phyloP scores from a whole-genome alignment of 2,113 vertebrate species.

The Pithys albifrons region DNA sequence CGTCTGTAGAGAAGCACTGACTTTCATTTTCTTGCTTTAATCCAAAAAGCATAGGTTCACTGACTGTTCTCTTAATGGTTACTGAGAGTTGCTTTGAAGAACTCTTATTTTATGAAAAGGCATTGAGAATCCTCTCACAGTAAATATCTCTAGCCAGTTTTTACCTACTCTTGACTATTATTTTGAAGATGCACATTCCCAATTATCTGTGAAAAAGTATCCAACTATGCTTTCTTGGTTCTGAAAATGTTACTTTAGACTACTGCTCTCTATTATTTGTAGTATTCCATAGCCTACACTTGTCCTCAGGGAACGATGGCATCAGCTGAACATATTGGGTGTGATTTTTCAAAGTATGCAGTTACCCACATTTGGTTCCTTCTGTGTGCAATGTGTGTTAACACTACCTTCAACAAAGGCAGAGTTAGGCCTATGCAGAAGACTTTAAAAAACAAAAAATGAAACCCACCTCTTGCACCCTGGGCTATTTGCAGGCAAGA shows the following conservation, averaged over 20 bases:
- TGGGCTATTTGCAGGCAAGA: constrained; percentile 38
- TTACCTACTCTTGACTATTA: background rate
- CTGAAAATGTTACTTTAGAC: background rate
- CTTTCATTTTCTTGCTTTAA: constrained; percentile 22
- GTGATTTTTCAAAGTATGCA: constrained; percentile 50
- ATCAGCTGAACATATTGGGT: constrained; percentile 47
- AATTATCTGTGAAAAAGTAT: background rate
- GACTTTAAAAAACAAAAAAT: background rate
- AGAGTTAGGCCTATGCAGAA: constrained; percentile 27
- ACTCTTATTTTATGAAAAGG: constrained; percentile 9
- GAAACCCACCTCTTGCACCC: constrained; percentile 21
- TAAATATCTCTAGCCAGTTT: background rate
- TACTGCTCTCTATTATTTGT: constrained; percentile 4
- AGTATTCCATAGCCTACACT: constrained; percentile 18
- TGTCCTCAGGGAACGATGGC: constrained; percentile 25
- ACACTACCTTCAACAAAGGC: constrained; percentile 43
- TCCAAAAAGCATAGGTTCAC: background rate
- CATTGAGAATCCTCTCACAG: background rate
- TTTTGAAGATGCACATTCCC: background rate
- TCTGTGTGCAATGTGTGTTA: background rate
- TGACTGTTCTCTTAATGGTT: constrained; percentile 18
- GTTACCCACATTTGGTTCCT: constrained; percentile 37
- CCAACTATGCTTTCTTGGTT: background rate
- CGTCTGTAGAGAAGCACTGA: background rate
- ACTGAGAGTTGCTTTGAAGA: constrained; percentile 19